Conservation (phyloP, 1,140 invertebrate species). For the Drosophila kohkoa region DNA sequence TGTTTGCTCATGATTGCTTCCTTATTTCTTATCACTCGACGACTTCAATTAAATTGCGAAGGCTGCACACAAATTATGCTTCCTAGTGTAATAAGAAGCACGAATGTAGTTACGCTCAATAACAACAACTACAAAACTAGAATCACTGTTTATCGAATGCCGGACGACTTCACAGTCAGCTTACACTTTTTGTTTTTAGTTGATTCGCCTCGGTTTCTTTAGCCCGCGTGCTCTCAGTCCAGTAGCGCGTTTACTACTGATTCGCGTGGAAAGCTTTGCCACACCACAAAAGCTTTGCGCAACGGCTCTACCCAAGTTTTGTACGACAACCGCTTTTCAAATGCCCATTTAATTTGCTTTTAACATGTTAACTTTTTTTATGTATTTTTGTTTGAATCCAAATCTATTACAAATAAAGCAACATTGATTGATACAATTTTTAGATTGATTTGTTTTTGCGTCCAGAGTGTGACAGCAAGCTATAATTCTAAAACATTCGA, state of each 20-base stretch:
- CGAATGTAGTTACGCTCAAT: not conserved
- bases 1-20: constrained; percentile 62
- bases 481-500: too few relatives aligned
- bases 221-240: constrained; percentile 23
- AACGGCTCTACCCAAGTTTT: not conserved
- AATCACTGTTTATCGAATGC: constrained; percentile 13
- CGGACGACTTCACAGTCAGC: not conserved
- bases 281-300: constrained; percentile 36
- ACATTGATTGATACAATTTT: too few relatives aligned
- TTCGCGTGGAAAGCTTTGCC: constrained; percentile 29
- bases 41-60: not conserved
- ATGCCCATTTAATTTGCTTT: not conserved
- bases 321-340: not conserved
- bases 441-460: too few relatives aligned
- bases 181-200: not conserved
- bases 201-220: not conserved
- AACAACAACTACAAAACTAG: too few relatives aligned
- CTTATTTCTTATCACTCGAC: not conserved
- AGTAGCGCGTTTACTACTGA: constrained; percentile 46
- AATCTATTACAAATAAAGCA: too few relatives aligned
- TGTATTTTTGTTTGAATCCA: too few relatives aligned
- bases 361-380: not conserved
- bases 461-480: too few relatives aligned
- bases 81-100: not conserved
- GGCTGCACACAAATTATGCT: not conserved